Percentiles rank a stretch among this genome's conserved stretches.
These are phyloP conservation scores for Choloepus hoffmanni DNA, from an alignment of 2,113 vertebrate genomes.

Conservation along the genomic window DNA sequence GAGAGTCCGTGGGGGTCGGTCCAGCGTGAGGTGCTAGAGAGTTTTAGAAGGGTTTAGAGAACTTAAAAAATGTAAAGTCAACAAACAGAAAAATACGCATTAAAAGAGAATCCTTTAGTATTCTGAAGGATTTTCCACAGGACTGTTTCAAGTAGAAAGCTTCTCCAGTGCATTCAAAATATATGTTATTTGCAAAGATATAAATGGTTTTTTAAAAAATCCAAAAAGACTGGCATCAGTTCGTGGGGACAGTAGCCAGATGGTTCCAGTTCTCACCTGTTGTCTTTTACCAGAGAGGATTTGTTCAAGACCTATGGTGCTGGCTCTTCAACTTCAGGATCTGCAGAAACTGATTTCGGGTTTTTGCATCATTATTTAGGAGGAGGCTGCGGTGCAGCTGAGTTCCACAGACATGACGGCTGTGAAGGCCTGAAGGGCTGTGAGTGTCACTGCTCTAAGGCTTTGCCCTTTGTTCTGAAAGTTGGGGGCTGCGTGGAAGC, in stretches of 20 bases:
- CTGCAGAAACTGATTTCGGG: background rate
- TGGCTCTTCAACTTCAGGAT: background rate
- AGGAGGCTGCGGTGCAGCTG: background rate
- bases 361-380: background rate
- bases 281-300: background rate
- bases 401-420: background rate
- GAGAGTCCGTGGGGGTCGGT: background rate
- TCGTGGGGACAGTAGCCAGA: background rate
- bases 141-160: background rate
- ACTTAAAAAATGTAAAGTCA: background rate
- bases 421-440: background rate
- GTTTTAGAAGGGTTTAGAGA: background rate
- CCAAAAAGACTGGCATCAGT: background rate
- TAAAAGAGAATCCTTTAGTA: background rate
- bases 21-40: no score
- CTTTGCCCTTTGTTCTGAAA: background rate
- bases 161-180: background rate
- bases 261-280: background rate
- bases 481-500: background rate
- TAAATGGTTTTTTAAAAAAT: slow-evolving; percentile 14
- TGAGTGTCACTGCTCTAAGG: background rate
- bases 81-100: background rate
- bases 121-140: background rate
- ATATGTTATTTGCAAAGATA: background rate
- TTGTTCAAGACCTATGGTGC: background rate